A percentile compares a stretch with the other conserved stretches of the same genome.
Conservation (phyloP, 2,888 invertebrate species). For the Caenorhabditis zanzibari region DNA sequence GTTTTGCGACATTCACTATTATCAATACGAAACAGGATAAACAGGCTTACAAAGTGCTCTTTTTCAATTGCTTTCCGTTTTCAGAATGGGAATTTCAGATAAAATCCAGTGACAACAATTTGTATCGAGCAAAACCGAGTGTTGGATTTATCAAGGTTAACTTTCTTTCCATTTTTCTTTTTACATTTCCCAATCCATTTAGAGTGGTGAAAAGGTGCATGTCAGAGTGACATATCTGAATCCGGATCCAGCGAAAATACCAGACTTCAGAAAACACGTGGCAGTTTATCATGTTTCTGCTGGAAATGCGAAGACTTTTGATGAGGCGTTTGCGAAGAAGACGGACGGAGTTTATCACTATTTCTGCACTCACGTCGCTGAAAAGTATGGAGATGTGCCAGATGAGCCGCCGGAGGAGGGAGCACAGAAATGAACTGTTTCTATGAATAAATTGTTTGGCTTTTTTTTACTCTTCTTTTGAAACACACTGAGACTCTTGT, state of each 20-base stretch:
- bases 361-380: background rate
- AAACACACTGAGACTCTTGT: too few relatives aligned
- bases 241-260: background rate
- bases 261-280: conserved; percentile 18
- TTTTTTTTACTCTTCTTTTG: too few relatives aligned
- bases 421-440: background rate
- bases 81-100: background rate
- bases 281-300: conserved; percentile 27
- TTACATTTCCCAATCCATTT: background rate
- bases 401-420: background rate
- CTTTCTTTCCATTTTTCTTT: background rate
- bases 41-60: conserved; percentile 23
- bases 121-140: conserved; percentile 21
- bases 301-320: conserved; percentile 19
- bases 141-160: conserved; percentile 32
- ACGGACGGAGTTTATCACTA: too few relatives aligned
- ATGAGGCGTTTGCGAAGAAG: too few relatives aligned
- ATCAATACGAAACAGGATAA: conserved; percentile 5
- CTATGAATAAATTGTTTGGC: background rate
- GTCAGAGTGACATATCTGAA: conserved; percentile 13
- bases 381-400: background rate
- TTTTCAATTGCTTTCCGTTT: background rate
- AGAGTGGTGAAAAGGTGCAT: conserved; percentile 16
- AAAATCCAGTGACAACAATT: conserved; percentile 10
- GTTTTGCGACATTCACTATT: conserved; percentile 5